phyloP scores from a whole-genome alignment of 2,113 vertebrate genomes.

The Mola mola region DNA sequence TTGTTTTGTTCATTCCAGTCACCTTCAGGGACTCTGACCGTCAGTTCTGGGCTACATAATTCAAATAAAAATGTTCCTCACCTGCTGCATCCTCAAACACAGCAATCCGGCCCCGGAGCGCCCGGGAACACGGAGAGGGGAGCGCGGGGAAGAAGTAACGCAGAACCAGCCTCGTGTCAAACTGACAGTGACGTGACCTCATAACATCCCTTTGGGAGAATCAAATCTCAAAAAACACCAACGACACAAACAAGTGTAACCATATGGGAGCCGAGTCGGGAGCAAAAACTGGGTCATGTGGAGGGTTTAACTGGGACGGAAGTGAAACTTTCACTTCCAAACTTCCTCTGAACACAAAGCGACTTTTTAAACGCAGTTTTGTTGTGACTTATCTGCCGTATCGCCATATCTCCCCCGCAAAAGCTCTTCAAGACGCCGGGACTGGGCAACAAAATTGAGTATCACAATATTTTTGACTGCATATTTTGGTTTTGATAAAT shows the following conservation, averaged over 20 bases:
- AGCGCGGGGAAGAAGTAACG: constrained; percentile 1
- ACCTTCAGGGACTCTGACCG: background rate
- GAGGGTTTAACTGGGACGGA: constrained; percentile 19
- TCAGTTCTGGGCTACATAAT: too few relatives aligned
- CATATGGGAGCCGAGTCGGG: constrained; percentile 14
- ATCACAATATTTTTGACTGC: too few relatives aligned
- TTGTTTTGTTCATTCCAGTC: constrained; percentile 3
- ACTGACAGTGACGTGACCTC: constrained; percentile 32
- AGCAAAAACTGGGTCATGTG: constrained; percentile 50
- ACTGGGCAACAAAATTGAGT: too few relatives aligned
- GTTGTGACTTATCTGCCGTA: too few relatives aligned
- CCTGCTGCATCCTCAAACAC: constrained; percentile 3
- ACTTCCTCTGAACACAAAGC: background rate
- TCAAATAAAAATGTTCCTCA: constrained; percentile 24
- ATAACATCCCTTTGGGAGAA: constrained; percentile 30
- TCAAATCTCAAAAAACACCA: constrained; percentile 26
- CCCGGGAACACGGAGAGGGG: background rate
- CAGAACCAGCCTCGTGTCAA: constrained; percentile 1
- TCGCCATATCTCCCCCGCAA: too few relatives aligned
- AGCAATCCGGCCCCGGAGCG: background rate
- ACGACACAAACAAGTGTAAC: constrained; percentile 2
- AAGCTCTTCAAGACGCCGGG: too few relatives aligned
- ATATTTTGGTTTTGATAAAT: too few relatives aligned
- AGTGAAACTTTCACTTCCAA: background rate
- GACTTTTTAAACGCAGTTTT: too few relatives aligned